Base-by-base conservation (phyloP, 92 coral and sea anemone species). In the Scolanthus callimorphus region DNA sequence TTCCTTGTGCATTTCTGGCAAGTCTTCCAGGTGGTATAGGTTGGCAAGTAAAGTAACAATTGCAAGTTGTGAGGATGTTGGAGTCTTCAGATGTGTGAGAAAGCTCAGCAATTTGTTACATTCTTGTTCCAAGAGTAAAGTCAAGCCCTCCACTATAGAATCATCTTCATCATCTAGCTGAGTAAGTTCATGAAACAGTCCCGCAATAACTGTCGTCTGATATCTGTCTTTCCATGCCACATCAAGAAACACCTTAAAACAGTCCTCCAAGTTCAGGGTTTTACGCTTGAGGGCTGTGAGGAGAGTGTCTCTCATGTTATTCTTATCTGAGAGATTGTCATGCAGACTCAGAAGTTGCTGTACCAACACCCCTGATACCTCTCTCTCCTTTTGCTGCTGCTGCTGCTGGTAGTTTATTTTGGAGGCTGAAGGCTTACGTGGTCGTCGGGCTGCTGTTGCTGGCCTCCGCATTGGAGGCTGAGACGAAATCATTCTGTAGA, bases 161-260 rank as follows among this genome's bases (percentile, higher is more conserved):
- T 58, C 63, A 34, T 6, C 9, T 6, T 25, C 59, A 27, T 71
- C 78, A 23, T 58, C 62, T 11, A 50, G 67, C 62, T 63, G 79
- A n/a, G 74, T 65, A 21, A 78, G 15, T 25, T 70, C 64, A 39
- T 62, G 85, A 49, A 78, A 71, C 13, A 78, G 17, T 38, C 58
- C 31, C 0, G 79, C 78, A 20, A 78, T 56, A 27, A 70, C 28
- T 6, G 22, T 11, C 17, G 23, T 23, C 10, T 49, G 49, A 37
- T 57, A 62, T 25, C 85, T 56, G 55, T 78, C 85, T 41, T 31
- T 34, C 73, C 79, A 63, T 1, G 85, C 55, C 27, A 58, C 55
- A 25, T 64, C 61, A 39, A 60, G 57, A 39, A 78, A 63, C 8
- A 78, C 11, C 25, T 56, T n/a, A 29, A 68, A 41, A 17, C 75